Evolutionary conservation across 2,888 invertebrate species (phyloP).

Genomic region (Tenthredo livida): DNA sequence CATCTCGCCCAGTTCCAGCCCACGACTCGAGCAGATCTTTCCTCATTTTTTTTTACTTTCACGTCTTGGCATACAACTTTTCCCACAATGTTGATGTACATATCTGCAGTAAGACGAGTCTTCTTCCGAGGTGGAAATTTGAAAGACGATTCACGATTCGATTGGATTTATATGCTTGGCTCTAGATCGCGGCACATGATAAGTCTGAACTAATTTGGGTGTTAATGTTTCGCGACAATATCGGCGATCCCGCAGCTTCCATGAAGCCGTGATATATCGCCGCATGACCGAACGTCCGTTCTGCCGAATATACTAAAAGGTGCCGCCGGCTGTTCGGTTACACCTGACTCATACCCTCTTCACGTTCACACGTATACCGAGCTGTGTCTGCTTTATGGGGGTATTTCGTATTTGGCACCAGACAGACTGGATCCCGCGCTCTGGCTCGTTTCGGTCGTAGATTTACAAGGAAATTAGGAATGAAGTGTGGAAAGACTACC

Average conservation of each 20-base stretch:
- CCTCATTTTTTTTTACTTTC: not conserved
- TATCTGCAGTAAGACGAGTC: not conserved
- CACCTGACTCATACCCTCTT: conserved; percentile 38
- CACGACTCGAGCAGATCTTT: not conserved
- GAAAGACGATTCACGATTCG: conserved; percentile 11
- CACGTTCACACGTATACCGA: not conserved
- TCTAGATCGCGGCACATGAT: conserved; percentile 8
- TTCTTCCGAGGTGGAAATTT: not conserved
- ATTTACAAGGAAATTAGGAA: not conserved
- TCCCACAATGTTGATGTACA: not conserved
- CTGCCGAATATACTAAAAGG: conserved; percentile 31
- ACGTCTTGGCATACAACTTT: not conserved
- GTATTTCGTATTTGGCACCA: conserved; percentile 17
- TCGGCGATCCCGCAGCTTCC: conserved; percentile 69
- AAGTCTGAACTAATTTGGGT: conserved; percentile 76
- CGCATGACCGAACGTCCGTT: conserved; percentile 57
- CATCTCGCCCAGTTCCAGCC: not conserved
- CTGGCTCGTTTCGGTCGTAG: not conserved
- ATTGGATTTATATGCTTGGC: not conserved
- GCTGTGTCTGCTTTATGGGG: conserved; percentile 12
- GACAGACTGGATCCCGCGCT: not conserved
- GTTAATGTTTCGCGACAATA: conserved; percentile 76
- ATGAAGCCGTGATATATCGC: conserved; percentile 71
- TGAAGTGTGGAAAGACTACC: not conserved
- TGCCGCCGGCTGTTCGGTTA: conserved; percentile 44